Percentiles rank a stretch among this genome's conserved stretches.
Conservation (phyloP, 2,888 invertebrate genomes). For the Helobdella robusta region DNA sequence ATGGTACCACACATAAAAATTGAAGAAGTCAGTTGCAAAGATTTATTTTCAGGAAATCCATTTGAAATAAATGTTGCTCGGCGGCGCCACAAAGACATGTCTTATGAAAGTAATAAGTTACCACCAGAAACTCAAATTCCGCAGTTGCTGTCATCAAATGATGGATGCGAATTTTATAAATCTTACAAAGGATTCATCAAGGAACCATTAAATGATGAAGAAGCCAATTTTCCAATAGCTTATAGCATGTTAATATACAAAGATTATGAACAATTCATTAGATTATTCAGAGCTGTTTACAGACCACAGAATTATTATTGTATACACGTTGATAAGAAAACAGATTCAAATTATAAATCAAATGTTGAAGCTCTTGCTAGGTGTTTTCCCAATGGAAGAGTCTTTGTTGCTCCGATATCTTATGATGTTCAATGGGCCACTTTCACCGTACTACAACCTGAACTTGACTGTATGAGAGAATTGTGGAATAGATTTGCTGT, state of each 20-base stretch:
- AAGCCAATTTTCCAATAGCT: constrained; percentile 31
- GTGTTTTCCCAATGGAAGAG: constrained; percentile 30
- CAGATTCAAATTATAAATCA: background rate
- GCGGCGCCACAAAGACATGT: no score
- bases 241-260: constrained; percentile 31
- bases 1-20: constrained; percentile 12
- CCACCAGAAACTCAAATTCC: background rate
- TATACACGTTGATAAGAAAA: constrained; percentile 31
- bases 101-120: background rate
- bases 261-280: constrained; percentile 30
- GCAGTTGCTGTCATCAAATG: background rate
- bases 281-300: constrained; percentile 32
- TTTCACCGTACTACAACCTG: constrained; percentile 27
- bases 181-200: constrained; percentile 11
- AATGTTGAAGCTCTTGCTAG: constrained; percentile 17
- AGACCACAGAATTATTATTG: constrained; percentile 34
- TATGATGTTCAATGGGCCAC: constrained; percentile 28
- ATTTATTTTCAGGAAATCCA: constrained; percentile 4
- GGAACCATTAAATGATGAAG: constrained; percentile 24
- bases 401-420: constrained; percentile 22
- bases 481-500: constrained; percentile 25
- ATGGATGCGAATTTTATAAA: constrained; percentile 6
- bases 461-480: constrained; percentile 28
- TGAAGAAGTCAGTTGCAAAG: background rate
- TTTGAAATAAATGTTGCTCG: background rate